Evolutionary conservation across 2,888 invertebrate genomes (phyloP).

Genomic region (Ornithoptera alexandrae): DNA sequence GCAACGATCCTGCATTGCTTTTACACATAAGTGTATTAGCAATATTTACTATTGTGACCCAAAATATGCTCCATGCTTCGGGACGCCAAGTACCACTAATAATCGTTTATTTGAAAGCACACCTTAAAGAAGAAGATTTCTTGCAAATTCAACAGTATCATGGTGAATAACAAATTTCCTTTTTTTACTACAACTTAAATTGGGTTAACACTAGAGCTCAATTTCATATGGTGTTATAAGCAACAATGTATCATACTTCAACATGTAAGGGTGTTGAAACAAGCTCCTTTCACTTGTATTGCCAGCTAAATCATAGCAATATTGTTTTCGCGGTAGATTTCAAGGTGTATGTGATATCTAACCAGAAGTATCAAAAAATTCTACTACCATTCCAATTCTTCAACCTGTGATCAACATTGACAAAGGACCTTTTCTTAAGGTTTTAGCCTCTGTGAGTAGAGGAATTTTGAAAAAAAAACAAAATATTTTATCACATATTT

Average conservation of each 20-base stretch:
- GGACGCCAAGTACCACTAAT: constrained; percentile 94
- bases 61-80: constrained; percentile 93
- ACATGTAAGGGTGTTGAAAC: too few species aligned
- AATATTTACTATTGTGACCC: constrained; percentile 89
- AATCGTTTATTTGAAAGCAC: constrained; percentile 84
- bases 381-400: too few species aligned
- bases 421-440: too few species aligned
- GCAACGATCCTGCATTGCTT: constrained; percentile 87
- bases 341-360: too few species aligned
- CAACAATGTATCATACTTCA: too few species aligned
- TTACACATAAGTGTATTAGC: constrained; percentile 88
- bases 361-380: too few species aligned
- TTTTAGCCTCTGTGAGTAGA: too few species aligned
- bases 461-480: neutral
- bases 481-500: constrained; percentile 29
- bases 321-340: too few species aligned
- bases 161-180: constrained; percentile 76
- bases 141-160: constrained; percentile 85
- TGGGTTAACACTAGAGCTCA: neutral
- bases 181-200: neutral
- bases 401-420: too few species aligned
- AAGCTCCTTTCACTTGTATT: too few species aligned
- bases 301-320: too few species aligned
- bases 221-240: too few species aligned
- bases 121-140: constrained; percentile 83